phyloP scores from a whole-genome alignment of 2,797 vertebrate species.

The Danio jaintianensis region DNA sequence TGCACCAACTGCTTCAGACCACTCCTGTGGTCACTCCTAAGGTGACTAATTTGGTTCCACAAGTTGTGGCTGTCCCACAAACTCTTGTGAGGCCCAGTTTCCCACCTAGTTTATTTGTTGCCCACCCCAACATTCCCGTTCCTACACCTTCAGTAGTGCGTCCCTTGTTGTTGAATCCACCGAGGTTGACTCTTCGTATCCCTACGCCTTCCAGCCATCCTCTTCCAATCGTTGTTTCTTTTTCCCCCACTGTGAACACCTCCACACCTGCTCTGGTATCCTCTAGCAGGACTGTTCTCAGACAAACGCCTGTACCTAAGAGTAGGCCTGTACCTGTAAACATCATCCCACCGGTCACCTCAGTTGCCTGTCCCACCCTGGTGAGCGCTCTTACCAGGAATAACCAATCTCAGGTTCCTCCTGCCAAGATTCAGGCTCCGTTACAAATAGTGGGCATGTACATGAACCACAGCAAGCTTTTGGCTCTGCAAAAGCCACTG shows the following conservation, averaged over 20 bases:
- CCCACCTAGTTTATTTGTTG: background rate
- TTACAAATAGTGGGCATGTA: conserved; percentile 57
- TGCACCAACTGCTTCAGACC: background rate
- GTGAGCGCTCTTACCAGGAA: background rate
- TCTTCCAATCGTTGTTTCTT: conserved; percentile 3
- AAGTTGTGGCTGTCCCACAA: conserved; percentile 8
- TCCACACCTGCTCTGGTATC: background rate
- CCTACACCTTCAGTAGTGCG: background rate
- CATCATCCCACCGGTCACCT: background rate
- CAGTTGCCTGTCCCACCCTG: background rate
- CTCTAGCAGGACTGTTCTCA: background rate
- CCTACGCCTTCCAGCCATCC: conserved; percentile 9
- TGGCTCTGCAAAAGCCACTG: conserved; percentile 55
- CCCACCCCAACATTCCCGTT: background rate
- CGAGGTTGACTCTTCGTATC: conserved; percentile 27
- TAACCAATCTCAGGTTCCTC: background rate
- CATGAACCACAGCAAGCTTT: conserved; percentile 58
- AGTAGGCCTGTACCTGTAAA: conserved; percentile 6
- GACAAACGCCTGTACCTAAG: background rate
- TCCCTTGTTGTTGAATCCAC: conserved; percentile 1
- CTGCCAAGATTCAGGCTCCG: background rate
- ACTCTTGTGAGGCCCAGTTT: conserved; percentile 5
- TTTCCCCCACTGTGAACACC: conserved; percentile 31
- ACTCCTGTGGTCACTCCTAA: background rate
- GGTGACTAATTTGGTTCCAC: background rate